Percentiles rank a stretch among this genome's conserved stretches.
phyloP scores from a whole-genome alignment of 2,797 vertebrate genomes.

The Leptodactylus fallax region DNA sequence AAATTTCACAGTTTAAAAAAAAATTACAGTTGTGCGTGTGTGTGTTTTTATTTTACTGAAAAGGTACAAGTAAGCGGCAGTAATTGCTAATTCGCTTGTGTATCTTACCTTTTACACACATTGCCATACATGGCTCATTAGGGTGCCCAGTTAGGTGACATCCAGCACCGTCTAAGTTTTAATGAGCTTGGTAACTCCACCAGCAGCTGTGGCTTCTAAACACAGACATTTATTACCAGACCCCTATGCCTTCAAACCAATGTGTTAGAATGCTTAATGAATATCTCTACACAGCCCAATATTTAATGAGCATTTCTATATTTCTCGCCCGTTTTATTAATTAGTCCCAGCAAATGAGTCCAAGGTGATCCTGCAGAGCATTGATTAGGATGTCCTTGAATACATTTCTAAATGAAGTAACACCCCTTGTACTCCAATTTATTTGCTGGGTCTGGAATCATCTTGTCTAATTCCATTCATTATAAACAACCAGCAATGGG shows the following conservation, averaged over 20 bases:
- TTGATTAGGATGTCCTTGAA: slow-evolving; percentile 27
- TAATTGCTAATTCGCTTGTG: slow-evolving; percentile 6
- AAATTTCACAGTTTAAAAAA: background rate
- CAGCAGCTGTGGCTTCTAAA: slow-evolving; percentile 24
- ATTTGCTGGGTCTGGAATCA: background rate
- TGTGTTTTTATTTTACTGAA: background rate
- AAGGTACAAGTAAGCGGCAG: slow-evolving; percentile 9
- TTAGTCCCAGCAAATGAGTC: slow-evolving; percentile 38
- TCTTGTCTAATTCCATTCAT: background rate
- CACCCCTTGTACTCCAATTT: background rate
- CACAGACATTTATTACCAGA: slow-evolving; percentile 18
- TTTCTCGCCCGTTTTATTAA: slow-evolving; percentile 10
- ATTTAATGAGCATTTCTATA: slow-evolving; percentile 28
- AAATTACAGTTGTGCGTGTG: background rate
- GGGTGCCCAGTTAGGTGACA: slow-evolving; percentile 31
- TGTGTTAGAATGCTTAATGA: slow-evolving; percentile 25
- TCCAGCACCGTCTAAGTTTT: slow-evolving; percentile 24
- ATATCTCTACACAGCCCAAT: background rate
- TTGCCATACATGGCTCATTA: slow-evolving; percentile 33
- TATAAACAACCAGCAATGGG: background rate
- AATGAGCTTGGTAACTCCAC: slow-evolving; percentile 37
- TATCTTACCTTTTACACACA: slow-evolving; percentile 31
- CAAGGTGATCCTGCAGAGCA: slow-evolving; percentile 16
- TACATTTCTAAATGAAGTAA: background rate
- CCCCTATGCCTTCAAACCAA: slow-evolving; percentile 25